Evolutionary conservation across 64 coral and sea anemone species (phyloP).

Genomic region (Porites lutea): DNA sequence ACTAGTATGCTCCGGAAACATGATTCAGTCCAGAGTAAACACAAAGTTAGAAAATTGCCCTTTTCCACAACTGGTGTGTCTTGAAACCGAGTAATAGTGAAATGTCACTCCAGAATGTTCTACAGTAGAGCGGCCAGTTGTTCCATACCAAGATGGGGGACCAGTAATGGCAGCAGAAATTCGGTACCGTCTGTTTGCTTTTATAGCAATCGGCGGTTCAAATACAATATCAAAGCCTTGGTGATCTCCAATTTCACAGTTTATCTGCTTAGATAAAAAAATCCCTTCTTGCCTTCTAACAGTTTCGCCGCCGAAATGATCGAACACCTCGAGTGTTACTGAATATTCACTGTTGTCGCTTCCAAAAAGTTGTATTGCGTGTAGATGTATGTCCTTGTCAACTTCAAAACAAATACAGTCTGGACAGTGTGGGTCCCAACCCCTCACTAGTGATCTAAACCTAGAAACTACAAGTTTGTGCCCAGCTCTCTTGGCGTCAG

Average conservation of each 20-base stretch:
- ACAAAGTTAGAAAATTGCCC: too few relatives aligned
- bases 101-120: too few relatives aligned
- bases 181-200: slow-evolving; percentile 27
- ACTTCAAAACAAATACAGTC: not conserved
- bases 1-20: too few relatives aligned
- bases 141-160: not conserved
- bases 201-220: slow-evolving; percentile 17
- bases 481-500: not conserved
- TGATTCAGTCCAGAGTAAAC: too few relatives aligned
- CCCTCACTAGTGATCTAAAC: not conserved
- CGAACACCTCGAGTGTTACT: slow-evolving; percentile 31
- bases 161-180: not conserved
- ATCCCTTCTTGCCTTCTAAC: not conserved
- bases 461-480: not conserved
- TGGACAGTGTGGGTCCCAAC: not conserved
- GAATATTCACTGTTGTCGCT: slow-evolving; percentile 28
- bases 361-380: slow-evolving; percentile 10
- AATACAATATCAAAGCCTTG: slow-evolving; percentile 58
- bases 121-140: too few relatives aligned
- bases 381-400: not conserved
- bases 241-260: not conserved
- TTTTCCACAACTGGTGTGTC: too few relatives aligned
- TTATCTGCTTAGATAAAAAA: slow-evolving; percentile 20
- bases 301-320: not conserved
- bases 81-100: too few relatives aligned